phyloP scores from a whole-genome alignment of 2,113 vertebrate genomes.

The Eidolon helvum region DNA sequence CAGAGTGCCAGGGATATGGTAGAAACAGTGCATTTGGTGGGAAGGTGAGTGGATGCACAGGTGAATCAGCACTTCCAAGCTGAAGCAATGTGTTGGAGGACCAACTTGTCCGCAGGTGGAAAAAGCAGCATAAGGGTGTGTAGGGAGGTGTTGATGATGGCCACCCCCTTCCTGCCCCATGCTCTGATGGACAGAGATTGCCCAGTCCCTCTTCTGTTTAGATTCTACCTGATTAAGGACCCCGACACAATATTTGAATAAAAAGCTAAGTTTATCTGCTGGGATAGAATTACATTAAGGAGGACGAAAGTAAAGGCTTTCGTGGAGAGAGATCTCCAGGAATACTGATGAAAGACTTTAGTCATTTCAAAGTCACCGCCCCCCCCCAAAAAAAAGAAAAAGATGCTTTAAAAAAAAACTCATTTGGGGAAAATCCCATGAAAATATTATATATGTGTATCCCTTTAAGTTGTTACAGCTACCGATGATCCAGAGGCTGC shows the following conservation, averaged over 20 bases:
- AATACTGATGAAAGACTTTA: conserved; percentile 86
- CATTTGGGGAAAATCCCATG: conserved; percentile 71
- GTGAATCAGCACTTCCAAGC: conserved; percentile 30
- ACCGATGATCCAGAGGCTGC: conserved; percentile 63
- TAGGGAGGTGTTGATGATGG: background rate
- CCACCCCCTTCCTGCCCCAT: background rate
- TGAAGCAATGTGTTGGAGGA: background rate
- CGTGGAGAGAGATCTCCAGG: conserved; percentile 79
- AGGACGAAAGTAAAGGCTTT: conserved; percentile 85
- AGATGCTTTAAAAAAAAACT: conserved; percentile 76
- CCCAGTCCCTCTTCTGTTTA: background rate
- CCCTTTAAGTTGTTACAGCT: conserved; percentile 58
- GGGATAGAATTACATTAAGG: conserved; percentile 80
- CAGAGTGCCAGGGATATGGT: background rate
- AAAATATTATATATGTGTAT: conserved; percentile 69
- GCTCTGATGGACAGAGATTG: background rate
- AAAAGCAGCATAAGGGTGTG: rapidly evolving
- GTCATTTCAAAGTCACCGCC: conserved; percentile 84
- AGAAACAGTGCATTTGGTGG: background rate
- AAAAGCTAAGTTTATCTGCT: conserved; percentile 75
- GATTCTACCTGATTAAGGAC: conserved; percentile 74
- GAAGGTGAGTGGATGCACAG: background rate
- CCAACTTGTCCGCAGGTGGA: rapidly evolving
- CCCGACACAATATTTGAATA: conserved; percentile 71
- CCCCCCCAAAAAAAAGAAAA: conserved; percentile 42